phyloP scores from a whole-genome alignment of 2,888 invertebrate genomes.

The Bellardia bayeri region DNA sequence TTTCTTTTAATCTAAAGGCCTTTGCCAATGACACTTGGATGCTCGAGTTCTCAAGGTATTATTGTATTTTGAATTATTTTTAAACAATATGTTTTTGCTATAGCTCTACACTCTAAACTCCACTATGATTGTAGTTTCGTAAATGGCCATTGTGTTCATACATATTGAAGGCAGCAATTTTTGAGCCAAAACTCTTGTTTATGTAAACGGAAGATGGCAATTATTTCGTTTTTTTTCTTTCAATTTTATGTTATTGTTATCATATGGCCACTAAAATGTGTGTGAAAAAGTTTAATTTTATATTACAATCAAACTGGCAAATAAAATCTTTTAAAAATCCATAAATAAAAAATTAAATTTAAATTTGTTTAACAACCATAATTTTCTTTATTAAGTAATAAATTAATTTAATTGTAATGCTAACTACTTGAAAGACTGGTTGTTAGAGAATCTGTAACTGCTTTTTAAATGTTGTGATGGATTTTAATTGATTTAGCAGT shows the following conservation, averaged over 20 bases:
- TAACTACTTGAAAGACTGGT: not conserved
- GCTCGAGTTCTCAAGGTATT: conserved; percentile 72
- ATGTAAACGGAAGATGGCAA: conserved; percentile 64
- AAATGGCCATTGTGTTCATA: conserved; percentile 57
- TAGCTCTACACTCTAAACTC: not conserved
- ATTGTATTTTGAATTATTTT: conserved; percentile 67
- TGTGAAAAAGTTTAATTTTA: conserved; percentile 60
- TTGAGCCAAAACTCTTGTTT: conserved; percentile 23
- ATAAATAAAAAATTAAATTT: not conserved
- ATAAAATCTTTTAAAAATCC: no score
- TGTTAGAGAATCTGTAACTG: not conserved
- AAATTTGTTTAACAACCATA: not conserved
- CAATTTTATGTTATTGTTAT: conserved; percentile 41
- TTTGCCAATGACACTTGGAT: conserved; percentile 73
- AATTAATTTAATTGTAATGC: not conserved
- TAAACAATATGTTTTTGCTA: not conserved
- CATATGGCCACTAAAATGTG: conserved; percentile 54
- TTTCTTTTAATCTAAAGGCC: conserved; percentile 58
- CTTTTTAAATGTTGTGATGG: not conserved
- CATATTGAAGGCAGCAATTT: not conserved
- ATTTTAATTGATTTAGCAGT: not conserved
- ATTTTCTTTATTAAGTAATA: not conserved
- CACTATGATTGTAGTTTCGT: conserved; percentile 37
- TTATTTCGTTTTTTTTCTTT: conserved; percentile 53
- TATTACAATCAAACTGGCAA: not conserved